A percentile compares a stretch with the other conserved stretches of the same genome.
Evolutionary conservation across 2,888 invertebrate species (phyloP).

Genomic region (Ferdinandea cuprea): DNA sequence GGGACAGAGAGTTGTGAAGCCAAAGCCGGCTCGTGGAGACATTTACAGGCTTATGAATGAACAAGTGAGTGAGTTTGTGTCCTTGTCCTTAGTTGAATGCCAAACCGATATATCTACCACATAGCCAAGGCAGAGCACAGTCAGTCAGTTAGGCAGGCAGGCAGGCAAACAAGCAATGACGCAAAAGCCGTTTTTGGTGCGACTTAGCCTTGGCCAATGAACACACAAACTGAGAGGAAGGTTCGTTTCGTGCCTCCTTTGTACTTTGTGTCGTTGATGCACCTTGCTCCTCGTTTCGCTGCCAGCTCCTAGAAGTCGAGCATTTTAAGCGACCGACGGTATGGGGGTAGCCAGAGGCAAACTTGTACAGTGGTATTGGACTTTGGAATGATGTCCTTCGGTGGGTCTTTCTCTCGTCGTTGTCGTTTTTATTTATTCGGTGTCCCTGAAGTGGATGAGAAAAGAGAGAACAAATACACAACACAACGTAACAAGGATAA

Average conservation of each 20-base stretch:
- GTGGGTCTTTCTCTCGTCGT: slow-evolving; percentile 23
- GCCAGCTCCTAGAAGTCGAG: slow-evolving; percentile 22
- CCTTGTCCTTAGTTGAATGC: slow-evolving; percentile 66
- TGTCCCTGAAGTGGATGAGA: slow-evolving; percentile 55
- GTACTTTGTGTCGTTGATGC: slow-evolving; percentile 49
- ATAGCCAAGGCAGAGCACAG: slow-evolving; percentile 1
- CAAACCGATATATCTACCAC: slow-evolving; percentile 25
- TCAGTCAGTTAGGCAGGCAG: slow-evolving; percentile 2
- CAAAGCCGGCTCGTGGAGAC: slow-evolving; percentile 68
- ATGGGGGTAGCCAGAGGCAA: slow-evolving; percentile 31
- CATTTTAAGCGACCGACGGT: slow-evolving; percentile 5
- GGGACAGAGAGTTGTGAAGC: slow-evolving; percentile 33
- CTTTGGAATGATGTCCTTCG: slow-evolving; percentile 51
- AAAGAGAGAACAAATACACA: slow-evolving; percentile 16
- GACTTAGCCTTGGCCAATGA: slow-evolving; percentile 70
- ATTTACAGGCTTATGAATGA: slow-evolving; percentile 61
- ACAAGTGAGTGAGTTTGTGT: slow-evolving; percentile 61
- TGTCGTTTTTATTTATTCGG: slow-evolving; percentile 39
- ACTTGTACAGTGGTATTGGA: not conserved
- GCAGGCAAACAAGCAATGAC: slow-evolving; percentile 52
- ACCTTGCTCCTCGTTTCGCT: slow-evolving; percentile 46
- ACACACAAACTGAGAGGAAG: slow-evolving; percentile 36
- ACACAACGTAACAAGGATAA: slow-evolving; percentile 50
- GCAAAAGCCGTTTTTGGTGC: slow-evolving; percentile 66
- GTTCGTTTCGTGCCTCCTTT: slow-evolving; percentile 36